These are phyloP conservation scores for Dorcus hopei DNA, from an alignment of 2,888 invertebrate genomes.

Conservation along the genomic window DNA sequence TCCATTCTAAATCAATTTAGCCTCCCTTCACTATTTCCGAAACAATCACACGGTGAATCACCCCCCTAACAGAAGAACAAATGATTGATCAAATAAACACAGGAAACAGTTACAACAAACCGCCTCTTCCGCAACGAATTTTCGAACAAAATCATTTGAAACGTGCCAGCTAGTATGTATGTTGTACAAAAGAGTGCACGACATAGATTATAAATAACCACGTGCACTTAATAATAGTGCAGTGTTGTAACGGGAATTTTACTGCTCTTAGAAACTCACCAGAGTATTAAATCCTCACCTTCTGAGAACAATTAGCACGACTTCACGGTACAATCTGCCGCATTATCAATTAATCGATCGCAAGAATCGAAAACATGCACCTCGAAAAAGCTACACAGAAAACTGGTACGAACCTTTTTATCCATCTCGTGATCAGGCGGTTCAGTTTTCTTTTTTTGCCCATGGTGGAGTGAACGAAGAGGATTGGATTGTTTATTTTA, in stretches of 20 bases:
- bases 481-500: not conserved
- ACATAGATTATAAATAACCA: slow-evolving; percentile 4
- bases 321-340: too few species aligned
- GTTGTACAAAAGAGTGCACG: too few species aligned
- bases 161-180: too few species aligned
- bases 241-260: not conserved
- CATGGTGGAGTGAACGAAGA: slow-evolving; percentile 28
- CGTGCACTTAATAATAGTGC: not conserved
- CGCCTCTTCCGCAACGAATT: too few species aligned
- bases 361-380: not conserved
- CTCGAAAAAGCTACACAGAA: not conserved
- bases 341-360: not conserved
- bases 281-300: not conserved
- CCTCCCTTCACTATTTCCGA: too few species aligned
- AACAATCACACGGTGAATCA: too few species aligned
- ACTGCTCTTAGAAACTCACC: not conserved
- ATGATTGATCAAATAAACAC: too few species aligned
- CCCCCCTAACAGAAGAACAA: too few species aligned
- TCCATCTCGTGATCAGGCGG: slow-evolving; percentile 47
- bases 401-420: slow-evolving; percentile 43
- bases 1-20: too few species aligned
- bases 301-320: too few species aligned
- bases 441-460: slow-evolving; percentile 46
- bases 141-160: too few species aligned
- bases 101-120: too few species aligned